A percentile compares a stretch with the other conserved stretches of the same genome.
Conservation (phyloP, 1,140 invertebrate genomes). For the Meloidogyne floridensis region DNA sequence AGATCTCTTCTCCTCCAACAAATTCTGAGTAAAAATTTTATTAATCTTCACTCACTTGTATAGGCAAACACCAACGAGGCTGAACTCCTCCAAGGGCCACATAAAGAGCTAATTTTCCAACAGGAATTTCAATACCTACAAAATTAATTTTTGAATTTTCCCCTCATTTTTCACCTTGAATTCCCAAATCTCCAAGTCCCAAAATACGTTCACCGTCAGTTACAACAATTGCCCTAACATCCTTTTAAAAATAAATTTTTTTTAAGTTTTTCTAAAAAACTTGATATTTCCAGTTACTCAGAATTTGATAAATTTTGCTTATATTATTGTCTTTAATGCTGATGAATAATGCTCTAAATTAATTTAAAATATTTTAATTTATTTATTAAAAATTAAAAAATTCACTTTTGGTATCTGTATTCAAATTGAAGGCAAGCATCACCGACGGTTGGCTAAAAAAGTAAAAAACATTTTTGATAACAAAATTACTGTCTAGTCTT, state of each 20-base stretch:
- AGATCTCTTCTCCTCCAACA: no score
- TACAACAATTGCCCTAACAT: conserved; percentile 80
- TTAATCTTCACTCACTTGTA: conserved; percentile 69
- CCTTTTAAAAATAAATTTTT: conserved; percentile 60
- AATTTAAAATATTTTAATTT: background rate
- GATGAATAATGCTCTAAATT: conserved; percentile 80
- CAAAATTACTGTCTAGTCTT: conserved; percentile 70
- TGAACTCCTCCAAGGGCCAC: conserved; percentile 89
- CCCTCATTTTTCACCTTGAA: conserved; percentile 73
- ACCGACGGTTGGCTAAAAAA: conserved; percentile 27
- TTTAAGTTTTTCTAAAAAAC: conserved; percentile 71
- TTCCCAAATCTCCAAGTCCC: conserved; percentile 88
- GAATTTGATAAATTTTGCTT: conserved; percentile 67
- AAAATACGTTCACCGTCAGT: conserved; percentile 92
- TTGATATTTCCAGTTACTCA: conserved; percentile 81
- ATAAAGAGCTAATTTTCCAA: conserved; percentile 88
- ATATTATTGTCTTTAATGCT: conserved; percentile 93
- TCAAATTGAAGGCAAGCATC: conserved; percentile 30
- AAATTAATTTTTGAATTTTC: background rate
- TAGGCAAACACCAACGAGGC: conserved; percentile 85
- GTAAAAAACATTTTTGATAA: background rate
- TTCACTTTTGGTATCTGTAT: conserved; percentile 25
- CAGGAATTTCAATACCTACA: conserved; percentile 82
- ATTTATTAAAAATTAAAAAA: background rate
- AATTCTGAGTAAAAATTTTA: no score